phyloP scores from a whole-genome alignment of 2,888 invertebrate genomes.

The Lottia scabra region DNA sequence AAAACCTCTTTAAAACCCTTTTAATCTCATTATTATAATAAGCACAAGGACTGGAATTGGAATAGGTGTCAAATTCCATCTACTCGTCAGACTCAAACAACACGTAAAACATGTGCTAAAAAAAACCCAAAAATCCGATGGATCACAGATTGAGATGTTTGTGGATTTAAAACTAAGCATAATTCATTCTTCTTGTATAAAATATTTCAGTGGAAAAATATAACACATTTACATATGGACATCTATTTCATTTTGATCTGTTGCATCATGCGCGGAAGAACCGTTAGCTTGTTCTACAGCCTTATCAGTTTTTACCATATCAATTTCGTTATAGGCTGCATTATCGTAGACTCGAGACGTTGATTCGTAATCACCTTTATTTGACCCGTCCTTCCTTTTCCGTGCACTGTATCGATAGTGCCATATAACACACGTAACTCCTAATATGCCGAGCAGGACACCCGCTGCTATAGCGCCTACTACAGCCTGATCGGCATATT shows the following conservation, averaged over 20 bases:
- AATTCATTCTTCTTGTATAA: too few species aligned
- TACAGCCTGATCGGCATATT: conserved; percentile 50
- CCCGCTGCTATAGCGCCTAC: conserved; percentile 56
- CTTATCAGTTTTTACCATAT: background rate
- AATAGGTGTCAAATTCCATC: too few species aligned
- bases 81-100: too few species aligned
- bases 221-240: background rate
- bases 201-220: too few species aligned
- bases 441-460: conserved; percentile 38
- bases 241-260: background rate
- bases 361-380: background rate
- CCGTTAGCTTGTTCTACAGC: conserved; percentile 19
- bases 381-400: background rate
- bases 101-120: too few species aligned
- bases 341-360: background rate
- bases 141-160: too few species aligned
- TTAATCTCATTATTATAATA: too few species aligned
- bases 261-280: background rate
- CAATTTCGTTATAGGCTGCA: background rate
- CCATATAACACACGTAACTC: conserved; percentile 43
- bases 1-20: too few species aligned
- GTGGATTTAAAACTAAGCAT: too few species aligned
- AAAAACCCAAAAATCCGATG: too few species aligned
- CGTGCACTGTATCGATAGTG: conserved; percentile 22
- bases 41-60: too few species aligned